Evolutionary conservation across 30 jellyfish, hydroid and myxozoan species (phyloP).

Genomic region (Hydractinia echinata): DNA sequence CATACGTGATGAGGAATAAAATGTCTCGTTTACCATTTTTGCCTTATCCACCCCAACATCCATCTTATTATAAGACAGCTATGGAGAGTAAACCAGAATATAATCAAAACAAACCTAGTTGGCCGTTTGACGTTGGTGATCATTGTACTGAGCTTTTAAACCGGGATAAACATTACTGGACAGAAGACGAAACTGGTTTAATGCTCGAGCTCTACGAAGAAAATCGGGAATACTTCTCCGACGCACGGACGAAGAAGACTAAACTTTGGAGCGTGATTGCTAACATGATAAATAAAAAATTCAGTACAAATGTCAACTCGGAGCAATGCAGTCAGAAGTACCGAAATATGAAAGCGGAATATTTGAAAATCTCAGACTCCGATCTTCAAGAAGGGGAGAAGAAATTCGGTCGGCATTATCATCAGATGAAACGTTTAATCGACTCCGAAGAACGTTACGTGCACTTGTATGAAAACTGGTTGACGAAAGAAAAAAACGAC

Average conservation of each 20-base stretch:
- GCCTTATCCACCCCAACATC: constrained; percentile 32
- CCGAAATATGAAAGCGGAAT: constrained; percentile 38
- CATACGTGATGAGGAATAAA: constrained; percentile 17
- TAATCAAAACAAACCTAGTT: neutral
- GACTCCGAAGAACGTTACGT: constrained; percentile 30
- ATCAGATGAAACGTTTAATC: constrained; percentile 31
- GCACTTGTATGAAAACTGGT: constrained; percentile 3
- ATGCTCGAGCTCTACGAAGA: constrained; percentile 37
- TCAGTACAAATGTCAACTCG: constrained; percentile 25
- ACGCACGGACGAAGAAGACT: constrained; percentile 27
- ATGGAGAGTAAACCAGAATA: neutral
- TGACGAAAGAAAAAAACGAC: neutral
- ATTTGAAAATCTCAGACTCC: constrained; percentile 22
- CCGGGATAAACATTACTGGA: constrained; percentile 40
- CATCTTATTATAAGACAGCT: constrained; percentile 5
- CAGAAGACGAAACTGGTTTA: constrained; percentile 35
- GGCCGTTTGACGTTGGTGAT: constrained; percentile 16
- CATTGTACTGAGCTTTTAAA: constrained; percentile 29
- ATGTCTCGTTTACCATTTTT: neutral
- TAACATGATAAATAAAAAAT: constrained; percentile 25
- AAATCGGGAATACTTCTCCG: constrained; percentile 27
- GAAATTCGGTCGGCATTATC: constrained; percentile 27
- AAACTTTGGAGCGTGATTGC: constrained; percentile 37
- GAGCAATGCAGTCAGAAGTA: constrained; percentile 43
- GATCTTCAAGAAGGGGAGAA: constrained; percentile 9